Percentiles rank a stretch among this genome's conserved stretches.
phyloP scores from a whole-genome alignment of 2,797 vertebrate genomes.

The Rhincodon typus region DNA sequence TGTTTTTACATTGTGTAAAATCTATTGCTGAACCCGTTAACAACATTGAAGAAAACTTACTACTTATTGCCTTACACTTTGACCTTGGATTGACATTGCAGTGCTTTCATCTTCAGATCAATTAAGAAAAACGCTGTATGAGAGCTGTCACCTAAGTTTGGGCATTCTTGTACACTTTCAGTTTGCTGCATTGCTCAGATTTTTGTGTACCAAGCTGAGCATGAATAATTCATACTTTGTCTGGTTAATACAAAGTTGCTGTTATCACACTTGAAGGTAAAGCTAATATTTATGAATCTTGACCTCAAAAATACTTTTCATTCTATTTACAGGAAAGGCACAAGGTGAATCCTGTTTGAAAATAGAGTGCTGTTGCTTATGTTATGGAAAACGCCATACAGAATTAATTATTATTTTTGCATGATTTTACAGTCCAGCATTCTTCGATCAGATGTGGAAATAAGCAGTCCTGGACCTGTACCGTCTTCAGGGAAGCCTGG shows the following conservation, averaged over 20 bases:
- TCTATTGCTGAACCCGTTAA: neutral
- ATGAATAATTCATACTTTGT: neutral
- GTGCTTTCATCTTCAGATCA: neutral
- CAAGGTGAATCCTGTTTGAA: conserved; percentile 7
- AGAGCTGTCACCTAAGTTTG: neutral
- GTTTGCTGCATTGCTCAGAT: neutral
- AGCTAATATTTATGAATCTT: neutral
- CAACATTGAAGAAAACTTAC: neutral
- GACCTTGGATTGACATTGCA: conserved; percentile 11
- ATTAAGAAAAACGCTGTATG: neutral
- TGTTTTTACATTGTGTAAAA: neutral
- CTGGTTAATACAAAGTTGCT: too few relatives aligned
- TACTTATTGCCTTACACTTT: neutral
- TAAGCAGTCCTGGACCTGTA: conserved; percentile 70
- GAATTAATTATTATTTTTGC: neutral
- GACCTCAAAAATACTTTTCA: neutral
- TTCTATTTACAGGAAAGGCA: neutral
- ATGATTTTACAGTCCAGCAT: conserved; percentile 65
- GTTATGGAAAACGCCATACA: neutral
- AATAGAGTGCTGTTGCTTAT: conserved; percentile 3
- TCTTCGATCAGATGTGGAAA: conserved; percentile 69
- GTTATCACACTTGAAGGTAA: neutral
- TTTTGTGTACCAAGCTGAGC: neutral
- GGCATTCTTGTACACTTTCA: neutral
- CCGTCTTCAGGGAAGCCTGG: conserved; percentile 75